phyloP scores from a whole-genome alignment of 2,797 vertebrate species.

The Setipinna tenuifilis region DNA sequence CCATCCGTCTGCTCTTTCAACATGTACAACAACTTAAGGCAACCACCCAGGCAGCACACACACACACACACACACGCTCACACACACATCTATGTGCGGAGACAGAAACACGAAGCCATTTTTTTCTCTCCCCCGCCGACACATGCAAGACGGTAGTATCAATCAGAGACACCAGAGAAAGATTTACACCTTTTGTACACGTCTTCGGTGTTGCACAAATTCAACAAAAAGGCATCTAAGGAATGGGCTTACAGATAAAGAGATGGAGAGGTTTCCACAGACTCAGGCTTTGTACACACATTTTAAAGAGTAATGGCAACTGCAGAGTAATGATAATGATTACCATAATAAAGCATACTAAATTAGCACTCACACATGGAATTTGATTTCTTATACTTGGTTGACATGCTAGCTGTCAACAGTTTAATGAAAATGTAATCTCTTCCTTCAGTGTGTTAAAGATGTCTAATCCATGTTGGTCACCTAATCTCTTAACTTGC shows the following conservation, averaged over 20 bases:
- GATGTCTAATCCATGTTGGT: background rate
- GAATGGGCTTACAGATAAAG: background rate
- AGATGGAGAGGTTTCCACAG: background rate
- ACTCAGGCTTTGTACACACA: background rate
- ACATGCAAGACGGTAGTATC: background rate
- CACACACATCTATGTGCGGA: background rate
- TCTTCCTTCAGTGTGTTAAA: background rate
- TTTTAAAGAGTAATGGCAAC: background rate
- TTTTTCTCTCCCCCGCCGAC: background rate
- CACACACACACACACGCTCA: background rate
- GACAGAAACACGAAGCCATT: background rate
- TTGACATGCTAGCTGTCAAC: background rate
- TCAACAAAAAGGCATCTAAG: background rate
- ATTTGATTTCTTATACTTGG: constrained; percentile 6
- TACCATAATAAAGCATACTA: background rate
- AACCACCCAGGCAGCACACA: constrained; percentile 11
- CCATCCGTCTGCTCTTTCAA: constrained; percentile 58
- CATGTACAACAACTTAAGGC: constrained; percentile 47
- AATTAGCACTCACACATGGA: constrained; percentile 3
- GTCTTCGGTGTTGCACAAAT: background rate
- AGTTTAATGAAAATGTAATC: background rate
- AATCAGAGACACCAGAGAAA: background rate
- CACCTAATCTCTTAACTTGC: background rate
- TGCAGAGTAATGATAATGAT: background rate
- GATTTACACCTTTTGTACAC: background rate